Percentiles rank a stretch among this genome's conserved stretches.
Evolutionary conservation across 2,888 invertebrate species (phyloP).

Genomic region (Macrosiphum euphorbiae): DNA sequence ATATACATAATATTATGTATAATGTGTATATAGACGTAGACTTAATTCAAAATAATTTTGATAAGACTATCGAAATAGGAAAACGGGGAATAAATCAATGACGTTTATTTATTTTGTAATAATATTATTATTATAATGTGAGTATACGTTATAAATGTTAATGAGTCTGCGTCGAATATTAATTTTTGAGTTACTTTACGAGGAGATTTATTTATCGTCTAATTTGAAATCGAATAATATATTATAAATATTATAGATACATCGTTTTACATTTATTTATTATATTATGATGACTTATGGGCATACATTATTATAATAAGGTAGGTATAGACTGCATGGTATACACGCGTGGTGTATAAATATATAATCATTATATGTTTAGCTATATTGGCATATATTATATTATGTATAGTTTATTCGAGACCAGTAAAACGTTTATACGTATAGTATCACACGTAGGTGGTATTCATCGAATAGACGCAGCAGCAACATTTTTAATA

Average conservation of each 20-base stretch:
- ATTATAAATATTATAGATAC: conserved; percentile 7
- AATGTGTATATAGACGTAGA: neutral
- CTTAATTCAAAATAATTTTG: conserved; percentile 38
- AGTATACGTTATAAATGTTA: conserved; percentile 31
- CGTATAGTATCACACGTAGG: neutral
- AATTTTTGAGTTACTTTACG: conserved; percentile 35
- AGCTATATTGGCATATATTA: neutral
- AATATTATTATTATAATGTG: conserved; percentile 15
- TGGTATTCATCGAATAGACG: neutral
- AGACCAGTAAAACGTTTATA: neutral
- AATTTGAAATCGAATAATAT: conserved; percentile 22
- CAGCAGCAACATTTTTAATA: neutral
- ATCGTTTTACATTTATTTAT: conserved; percentile 3
- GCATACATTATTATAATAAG: neutral
- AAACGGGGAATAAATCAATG: conserved; percentile 44
- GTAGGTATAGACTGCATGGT: neutral
- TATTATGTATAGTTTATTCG: neutral
- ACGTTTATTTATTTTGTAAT: conserved; percentile 27
- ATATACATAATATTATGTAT: neutral
- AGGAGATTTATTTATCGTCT: conserved; percentile 12
- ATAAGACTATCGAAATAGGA: conserved; percentile 40
- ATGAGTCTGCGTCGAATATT: neutral
- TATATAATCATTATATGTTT: neutral
- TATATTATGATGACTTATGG: neutral
- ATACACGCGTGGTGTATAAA: neutral